Evolutionary conservation across 2,888 invertebrate genomes (phyloP).

Genomic region (Dicyrtomina minuta): DNA sequence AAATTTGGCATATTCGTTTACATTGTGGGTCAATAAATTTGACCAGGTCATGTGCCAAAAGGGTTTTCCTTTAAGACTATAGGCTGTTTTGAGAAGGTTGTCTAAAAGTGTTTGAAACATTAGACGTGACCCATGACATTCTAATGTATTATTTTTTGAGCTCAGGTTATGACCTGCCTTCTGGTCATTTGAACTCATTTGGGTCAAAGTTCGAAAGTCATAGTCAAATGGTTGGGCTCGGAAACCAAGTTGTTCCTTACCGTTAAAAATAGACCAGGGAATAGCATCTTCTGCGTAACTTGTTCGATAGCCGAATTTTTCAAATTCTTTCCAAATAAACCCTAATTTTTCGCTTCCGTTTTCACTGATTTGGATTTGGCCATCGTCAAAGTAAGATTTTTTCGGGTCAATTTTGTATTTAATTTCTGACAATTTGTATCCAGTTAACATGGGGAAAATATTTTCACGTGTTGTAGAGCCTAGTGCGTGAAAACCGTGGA

Average conservation of each 20-base stretch:
- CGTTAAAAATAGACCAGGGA: conserved; percentile 8
- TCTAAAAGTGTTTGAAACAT: background rate
- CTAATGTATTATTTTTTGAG: background rate
- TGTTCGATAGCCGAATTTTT: background rate
- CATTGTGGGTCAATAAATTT: background rate
- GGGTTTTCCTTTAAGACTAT: background rate
- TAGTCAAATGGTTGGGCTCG: background rate
- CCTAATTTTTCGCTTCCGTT: background rate
- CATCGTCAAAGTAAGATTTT: background rate
- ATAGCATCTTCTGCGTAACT: background rate
- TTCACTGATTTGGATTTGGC: background rate
- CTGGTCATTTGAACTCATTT: background rate
- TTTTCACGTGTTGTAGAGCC: no score
- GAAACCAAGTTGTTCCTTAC: background rate
- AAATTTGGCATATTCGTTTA: conserved; percentile 4
- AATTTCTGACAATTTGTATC: background rate
- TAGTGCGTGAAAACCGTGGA: no score
- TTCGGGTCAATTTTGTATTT: background rate
- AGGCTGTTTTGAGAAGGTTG: background rate
- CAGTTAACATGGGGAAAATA: background rate
- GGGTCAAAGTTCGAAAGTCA: background rate
- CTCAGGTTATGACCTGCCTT: background rate
- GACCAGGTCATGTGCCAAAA: conserved; percentile 8
- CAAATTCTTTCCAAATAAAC: background rate
- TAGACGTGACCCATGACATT: conserved; percentile 2